Base-by-base conservation (phyloP, 2,113 vertebrate species). In the Sceloporus tristichus region DNA sequence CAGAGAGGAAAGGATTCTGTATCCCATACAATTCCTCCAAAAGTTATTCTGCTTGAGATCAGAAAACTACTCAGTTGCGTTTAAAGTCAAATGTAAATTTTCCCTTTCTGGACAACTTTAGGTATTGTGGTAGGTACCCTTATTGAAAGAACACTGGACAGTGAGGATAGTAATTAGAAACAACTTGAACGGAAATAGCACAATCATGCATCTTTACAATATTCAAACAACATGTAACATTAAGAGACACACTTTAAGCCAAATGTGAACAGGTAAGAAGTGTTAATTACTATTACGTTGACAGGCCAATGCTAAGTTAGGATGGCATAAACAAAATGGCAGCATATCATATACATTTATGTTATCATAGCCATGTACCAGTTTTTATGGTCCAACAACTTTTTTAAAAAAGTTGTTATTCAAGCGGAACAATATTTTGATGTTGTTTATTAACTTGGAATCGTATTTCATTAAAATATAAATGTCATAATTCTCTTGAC, bases 111-210 rank as follows among this genome's bases (percentile, higher is more conserved):
- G 93, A 94, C 86, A 89, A 84, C 91, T 80, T 82, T 74, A 90
- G 95, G 75, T 88, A 66, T 79, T 93, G 38, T 79, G 85, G 78
- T 85, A 92, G 97, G 96, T 96, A 97, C 96, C 97, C 94, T 95
- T 97, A 97, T 97, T 97, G 97, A 97, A 97, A 97, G 96, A 96
- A 96, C 96, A 97, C 95, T 96, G 96, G 96, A 96, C 93, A 95
- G 91, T 94, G 94, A 95, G 94, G 86, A 91, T 92, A 89, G 94
- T 90, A 90, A 92, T 94, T 92, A 96, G 94, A 94, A 96, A 97
- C 91, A 95, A 91, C 88, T 92, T 91, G 87, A 96, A 96, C 96
- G 97, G 87, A 94, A 94, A 96, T 85, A 96, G 93, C 94, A 97
- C 94, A 95, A 59, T 92, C 96, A 97, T 95, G 94, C 94, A 95